These are phyloP conservation scores for Noctuana brunneofusca DNA, from an alignment of 2,888 invertebrate species.

Conservation along the genomic window DNA sequence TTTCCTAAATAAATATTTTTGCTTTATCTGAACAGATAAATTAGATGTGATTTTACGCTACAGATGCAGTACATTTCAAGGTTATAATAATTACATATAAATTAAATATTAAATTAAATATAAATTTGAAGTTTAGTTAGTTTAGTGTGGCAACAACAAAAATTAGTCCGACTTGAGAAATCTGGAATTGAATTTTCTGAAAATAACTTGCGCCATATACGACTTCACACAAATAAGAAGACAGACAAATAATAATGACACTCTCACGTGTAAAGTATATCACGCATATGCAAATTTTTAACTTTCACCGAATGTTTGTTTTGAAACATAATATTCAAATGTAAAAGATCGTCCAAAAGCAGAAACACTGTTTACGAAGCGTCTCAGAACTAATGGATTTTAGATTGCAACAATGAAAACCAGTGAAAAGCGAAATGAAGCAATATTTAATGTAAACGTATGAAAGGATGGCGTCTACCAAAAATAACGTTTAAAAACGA, in stretches of 20 bases:
- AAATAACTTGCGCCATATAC: not conserved
- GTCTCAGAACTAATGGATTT: constrained; percentile 20
- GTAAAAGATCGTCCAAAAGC: constrained; percentile 9
- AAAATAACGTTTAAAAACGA: constrained; percentile 17
- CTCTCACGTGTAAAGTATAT: not conserved
- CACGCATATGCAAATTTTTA: not conserved
- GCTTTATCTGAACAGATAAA: too few relatives aligned
- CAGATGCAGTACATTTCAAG: too few relatives aligned
- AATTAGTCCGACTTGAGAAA: not conserved
- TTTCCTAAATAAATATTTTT: not conserved
- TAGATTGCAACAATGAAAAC: constrained; percentile 18
- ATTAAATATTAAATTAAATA: too few relatives aligned
- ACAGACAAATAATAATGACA: constrained; percentile 1
- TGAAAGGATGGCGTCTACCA: constrained; percentile 25
- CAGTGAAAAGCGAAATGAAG: constrained; percentile 6
- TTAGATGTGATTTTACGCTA: too few relatives aligned
- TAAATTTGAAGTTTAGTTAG: too few relatives aligned
- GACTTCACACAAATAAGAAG: not conserved
- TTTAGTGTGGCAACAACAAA: too few relatives aligned
- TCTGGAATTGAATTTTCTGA: not conserved
- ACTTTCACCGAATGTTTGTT: not conserved
- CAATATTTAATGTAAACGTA: constrained; percentile 17
- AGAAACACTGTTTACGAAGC: constrained; percentile 5
- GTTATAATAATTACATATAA: too few relatives aligned
- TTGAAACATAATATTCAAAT: constrained; percentile 8